These are phyloP conservation scores for Sebastes aleutianus DNA, from an alignment of 2,797 vertebrate species.

Conservation along the genomic window DNA sequence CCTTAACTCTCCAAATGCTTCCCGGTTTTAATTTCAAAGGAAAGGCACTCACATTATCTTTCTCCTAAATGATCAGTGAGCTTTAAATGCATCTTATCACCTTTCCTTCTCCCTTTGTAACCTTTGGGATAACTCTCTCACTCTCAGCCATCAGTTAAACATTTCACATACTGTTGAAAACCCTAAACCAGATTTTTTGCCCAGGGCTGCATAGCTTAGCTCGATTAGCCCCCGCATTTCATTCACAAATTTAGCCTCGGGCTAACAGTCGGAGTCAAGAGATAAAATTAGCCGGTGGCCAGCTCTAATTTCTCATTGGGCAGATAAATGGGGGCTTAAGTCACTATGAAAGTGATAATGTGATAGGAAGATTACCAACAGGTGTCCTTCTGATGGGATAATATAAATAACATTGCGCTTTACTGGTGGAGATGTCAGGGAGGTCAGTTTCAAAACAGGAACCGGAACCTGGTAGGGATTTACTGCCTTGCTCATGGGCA, in stretches of 20 bases:
- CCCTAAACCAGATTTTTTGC: constrained; percentile 44
- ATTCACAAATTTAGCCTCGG: constrained; percentile 54
- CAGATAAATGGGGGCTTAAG: constrained; percentile 45
- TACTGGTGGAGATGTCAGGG: not conserved
- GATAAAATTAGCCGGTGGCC: constrained; percentile 62
- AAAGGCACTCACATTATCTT: not conserved
- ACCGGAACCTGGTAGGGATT: not conserved
- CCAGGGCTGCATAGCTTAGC: constrained; percentile 48
- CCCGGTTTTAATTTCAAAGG: constrained; percentile 5
- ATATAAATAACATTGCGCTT: constrained; percentile 39
- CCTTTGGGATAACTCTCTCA: not conserved
- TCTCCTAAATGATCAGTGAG: not conserved
- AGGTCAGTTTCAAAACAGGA: not conserved
- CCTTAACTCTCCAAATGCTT: constrained; percentile 34
- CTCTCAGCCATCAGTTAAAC: constrained; percentile 10
- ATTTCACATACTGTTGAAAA: constrained; percentile 26
- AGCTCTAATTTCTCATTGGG: constrained; percentile 40
- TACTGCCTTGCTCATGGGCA: not conserved
- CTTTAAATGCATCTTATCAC: not conserved
- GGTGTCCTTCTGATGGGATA: constrained; percentile 33
- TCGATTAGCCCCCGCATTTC: constrained; percentile 41
- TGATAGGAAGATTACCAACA: constrained; percentile 56
- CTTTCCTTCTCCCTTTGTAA: not conserved
- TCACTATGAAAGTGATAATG: constrained; percentile 56
- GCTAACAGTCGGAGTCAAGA: constrained; percentile 54